Conservation (phyloP, 2,888 invertebrate genomes). For the Cantharis rustica region DNA sequence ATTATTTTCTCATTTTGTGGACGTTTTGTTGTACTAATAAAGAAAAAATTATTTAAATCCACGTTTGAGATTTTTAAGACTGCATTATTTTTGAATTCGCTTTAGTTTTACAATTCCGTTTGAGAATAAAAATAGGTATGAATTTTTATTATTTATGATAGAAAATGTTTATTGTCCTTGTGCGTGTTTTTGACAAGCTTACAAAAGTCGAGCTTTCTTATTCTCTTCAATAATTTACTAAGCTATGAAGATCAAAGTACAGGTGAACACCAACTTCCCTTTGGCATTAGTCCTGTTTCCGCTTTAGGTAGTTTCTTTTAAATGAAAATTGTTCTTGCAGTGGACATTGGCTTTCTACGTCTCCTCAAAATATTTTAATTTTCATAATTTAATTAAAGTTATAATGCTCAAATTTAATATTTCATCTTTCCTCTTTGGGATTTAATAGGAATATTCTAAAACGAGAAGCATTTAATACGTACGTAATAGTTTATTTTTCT, state of each 20-base stretch:
- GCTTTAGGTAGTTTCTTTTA: neutral
- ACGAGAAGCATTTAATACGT: too few relatives aligned
- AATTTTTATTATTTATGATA: slow-evolving; percentile 26
- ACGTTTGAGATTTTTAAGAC: slow-evolving; percentile 6
- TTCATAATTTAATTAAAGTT: neutral
- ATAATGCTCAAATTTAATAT: neutral
- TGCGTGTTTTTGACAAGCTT: slow-evolving; percentile 22
- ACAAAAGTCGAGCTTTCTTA: slow-evolving; percentile 17
- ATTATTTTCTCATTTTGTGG: slow-evolving; percentile 13
- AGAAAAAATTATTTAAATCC: slow-evolving; percentile 18
- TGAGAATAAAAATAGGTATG: slow-evolving; percentile 16
- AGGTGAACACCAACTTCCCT: neutral
- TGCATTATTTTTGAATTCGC: slow-evolving; percentile 3
- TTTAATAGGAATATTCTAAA: too few relatives aligned
- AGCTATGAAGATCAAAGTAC: slow-evolving; percentile 25
- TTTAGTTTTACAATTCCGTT: slow-evolving; percentile 23
- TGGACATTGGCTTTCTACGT: neutral
- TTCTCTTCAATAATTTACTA: slow-evolving; percentile 26
- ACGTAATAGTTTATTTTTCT: too few relatives aligned
- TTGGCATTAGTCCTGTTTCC: neutral
- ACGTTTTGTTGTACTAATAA: slow-evolving; percentile 5
- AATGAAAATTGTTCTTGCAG: neutral
- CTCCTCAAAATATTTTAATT: neutral
- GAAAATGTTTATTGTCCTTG: slow-evolving; percentile 27
- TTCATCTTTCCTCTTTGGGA: too few relatives aligned